Evolutionary conservation across 2,797 vertebrate species (phyloP).

Genomic region (Scolopax rusticola): DNA sequence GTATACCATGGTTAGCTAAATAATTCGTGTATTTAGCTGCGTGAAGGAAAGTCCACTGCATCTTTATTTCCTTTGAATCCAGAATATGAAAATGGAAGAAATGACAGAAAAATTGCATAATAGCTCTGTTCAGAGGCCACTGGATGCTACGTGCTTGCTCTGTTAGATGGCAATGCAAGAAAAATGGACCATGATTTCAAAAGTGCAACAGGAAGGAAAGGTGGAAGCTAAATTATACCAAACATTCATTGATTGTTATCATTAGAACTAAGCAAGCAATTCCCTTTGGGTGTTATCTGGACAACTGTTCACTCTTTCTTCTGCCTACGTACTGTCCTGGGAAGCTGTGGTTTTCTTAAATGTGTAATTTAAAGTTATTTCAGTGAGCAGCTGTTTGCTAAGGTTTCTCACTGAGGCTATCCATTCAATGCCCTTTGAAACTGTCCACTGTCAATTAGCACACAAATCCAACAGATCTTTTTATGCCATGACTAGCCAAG

Average conservation of each 20-base stretch:
- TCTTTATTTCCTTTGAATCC: neutral
- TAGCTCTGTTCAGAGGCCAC: neutral
- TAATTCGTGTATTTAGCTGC: neutral
- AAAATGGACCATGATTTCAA: neutral
- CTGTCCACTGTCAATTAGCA: neutral
- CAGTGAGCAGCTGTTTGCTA: neutral
- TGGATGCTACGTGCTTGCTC: neutral
- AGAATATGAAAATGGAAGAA: neutral
- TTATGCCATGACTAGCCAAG: neutral
- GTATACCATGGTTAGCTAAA: neutral
- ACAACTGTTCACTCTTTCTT: neutral
- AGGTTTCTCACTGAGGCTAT: neutral
- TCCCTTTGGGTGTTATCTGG: neutral
- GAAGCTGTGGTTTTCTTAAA: neutral
- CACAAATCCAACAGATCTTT: neutral
- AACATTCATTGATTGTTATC: neutral
- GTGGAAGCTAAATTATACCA: neutral
- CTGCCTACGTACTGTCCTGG: neutral
- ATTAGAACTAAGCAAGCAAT: neutral
- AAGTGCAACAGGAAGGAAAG: neutral
- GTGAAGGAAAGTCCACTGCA: neutral
- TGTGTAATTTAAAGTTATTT: neutral
- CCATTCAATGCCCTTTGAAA: neutral
- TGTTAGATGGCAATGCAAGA: neutral
- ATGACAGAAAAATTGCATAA: neutral